phyloP scores from a whole-genome alignment of 2,113 vertebrate genomes.

The Scopus umbretta region DNA sequence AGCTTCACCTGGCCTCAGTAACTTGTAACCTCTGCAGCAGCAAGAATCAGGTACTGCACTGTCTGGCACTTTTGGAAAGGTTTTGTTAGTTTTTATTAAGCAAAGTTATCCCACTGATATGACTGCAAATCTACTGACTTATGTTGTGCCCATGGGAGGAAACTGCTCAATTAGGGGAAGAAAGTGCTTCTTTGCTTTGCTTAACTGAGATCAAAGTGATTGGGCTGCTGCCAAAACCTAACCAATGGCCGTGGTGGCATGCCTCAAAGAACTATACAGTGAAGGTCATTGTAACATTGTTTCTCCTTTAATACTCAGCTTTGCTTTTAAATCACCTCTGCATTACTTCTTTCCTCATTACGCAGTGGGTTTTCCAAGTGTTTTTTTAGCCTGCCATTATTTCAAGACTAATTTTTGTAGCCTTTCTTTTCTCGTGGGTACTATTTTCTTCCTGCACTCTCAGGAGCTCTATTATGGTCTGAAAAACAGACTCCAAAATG shows the following conservation, averaged over 20 bases:
- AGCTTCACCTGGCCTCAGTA: not conserved
- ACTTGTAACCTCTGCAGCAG: not conserved
- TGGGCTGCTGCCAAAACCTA: not conserved
- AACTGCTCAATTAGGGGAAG: not conserved
- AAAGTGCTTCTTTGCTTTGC: not conserved
- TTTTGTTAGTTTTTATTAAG: not conserved
- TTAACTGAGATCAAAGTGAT: not conserved
- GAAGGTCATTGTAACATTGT: not conserved
- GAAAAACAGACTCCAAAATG: not conserved
- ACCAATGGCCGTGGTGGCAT: not conserved
- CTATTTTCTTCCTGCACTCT: not conserved
- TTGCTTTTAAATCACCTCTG: not conserved
- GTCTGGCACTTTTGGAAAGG: not conserved
- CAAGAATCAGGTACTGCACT: not conserved
- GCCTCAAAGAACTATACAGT: not conserved
- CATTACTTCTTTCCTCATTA: not conserved
- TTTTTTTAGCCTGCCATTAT: not conserved
- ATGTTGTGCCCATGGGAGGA: not conserved
- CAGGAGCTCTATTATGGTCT: not conserved
- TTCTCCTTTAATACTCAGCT: not conserved
- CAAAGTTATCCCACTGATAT: not conserved
- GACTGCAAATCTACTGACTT: not conserved
- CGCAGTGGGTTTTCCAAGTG: not conserved
- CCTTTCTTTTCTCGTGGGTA: not conserved
- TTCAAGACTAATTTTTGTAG: not conserved